Base-by-base conservation (phyloP, 2,888 invertebrate genomes). In the Eristalis intricaria region DNA sequence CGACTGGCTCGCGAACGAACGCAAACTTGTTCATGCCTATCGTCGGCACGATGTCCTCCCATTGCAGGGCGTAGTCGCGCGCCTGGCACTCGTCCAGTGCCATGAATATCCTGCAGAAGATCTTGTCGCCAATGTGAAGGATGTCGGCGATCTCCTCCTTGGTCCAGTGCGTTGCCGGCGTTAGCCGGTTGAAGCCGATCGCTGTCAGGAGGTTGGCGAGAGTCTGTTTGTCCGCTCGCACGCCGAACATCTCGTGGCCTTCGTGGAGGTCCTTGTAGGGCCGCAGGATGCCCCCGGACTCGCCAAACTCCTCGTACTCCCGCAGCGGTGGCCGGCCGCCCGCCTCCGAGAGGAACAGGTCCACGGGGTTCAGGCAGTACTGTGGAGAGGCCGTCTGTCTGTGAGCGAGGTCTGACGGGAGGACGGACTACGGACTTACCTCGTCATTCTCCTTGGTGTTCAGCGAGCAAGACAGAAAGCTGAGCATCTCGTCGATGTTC, bases 241-340 rank as follows among this genome's bases (percentile, higher is more conserved):
- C 65, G 13, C 85, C 88, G 58, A 89, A 90, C 4, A 84, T 40
- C 15, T 76, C 63, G 73, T 89, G 88, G 1, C 90, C 90, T 73
- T 90, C 90, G 63, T 90, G 89, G 3, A 83, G 87, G 40, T 83
- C 66, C 13, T 88, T 76, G 11, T 69, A 81, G 1, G 92, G 90
- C 8, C 92, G 83, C 43, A 94, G 81, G 7, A 94, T 93, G 2
- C 94, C 94, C 0, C 92, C 91, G 35, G 90, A 91, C 0, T 92
- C 92, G 7, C 91, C 91, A 4, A 94, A 76, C 23, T 90, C 91
- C 1, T 88, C 90, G 89, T 93, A 95, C 79, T 93, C 90, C 58
- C 93, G 90, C 5, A 94, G 78, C 0, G 94, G 93, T 0, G 94
- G 94, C 73, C 91, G 91, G 1, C 91, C 90, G 0, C 92, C 87